phyloP scores from a whole-genome alignment of 2,113 vertebrate genomes.

The Bujurquina vittata region DNA sequence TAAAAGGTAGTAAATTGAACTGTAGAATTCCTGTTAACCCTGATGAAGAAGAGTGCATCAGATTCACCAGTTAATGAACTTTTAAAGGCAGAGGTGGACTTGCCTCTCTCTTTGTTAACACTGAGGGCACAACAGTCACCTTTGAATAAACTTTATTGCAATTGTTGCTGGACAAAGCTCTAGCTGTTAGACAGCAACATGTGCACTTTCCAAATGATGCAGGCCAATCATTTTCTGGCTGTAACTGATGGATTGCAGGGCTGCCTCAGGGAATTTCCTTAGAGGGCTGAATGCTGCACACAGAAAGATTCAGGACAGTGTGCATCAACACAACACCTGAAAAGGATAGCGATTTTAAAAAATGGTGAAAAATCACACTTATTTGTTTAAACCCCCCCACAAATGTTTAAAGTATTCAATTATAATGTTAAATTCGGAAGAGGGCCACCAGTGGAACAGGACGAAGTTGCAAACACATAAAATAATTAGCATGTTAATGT shows the following conservation, averaged over 20 bases:
- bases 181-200: background rate
- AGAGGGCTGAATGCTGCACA: background rate
- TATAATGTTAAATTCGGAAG: background rate
- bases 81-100: too few relatives aligned
- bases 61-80: background rate
- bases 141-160: background rate
- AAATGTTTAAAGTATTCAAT: background rate
- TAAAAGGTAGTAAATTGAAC: too few relatives aligned
- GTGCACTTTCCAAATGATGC: background rate
- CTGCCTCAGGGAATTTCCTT: background rate
- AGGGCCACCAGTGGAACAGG: background rate
- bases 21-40: too few relatives aligned
- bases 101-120: background rate
- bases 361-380: background rate
- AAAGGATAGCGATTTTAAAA: background rate
- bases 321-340: background rate
- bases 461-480: background rate
- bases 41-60: too few relatives aligned
- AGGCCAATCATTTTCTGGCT: background rate
- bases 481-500: background rate
- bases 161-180: background rate
- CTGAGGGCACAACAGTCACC: background rate
- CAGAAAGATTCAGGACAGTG: background rate
- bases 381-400: too few relatives aligned
- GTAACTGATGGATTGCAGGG: background rate